Percentiles rank a stretch among this genome's conserved stretches.
Evolutionary conservation across 92 coral and sea anemone genomes (phyloP).

Genomic region (Zoanthus gigantus): DNA sequence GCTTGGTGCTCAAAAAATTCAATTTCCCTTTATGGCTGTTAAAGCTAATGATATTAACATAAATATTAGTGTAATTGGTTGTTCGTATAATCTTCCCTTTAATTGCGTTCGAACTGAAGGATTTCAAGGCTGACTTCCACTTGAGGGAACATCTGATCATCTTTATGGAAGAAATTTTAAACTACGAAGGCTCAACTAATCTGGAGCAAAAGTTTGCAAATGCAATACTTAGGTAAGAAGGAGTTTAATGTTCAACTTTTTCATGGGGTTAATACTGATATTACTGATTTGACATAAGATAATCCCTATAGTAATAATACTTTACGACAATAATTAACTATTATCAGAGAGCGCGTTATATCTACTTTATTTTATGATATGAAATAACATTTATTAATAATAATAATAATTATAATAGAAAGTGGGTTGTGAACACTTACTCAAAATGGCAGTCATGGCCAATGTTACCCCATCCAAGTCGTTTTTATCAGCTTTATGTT

Average conservation of each 20-base stretch:
- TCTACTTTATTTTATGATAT: no score
- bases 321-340: no score
- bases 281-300: no score
- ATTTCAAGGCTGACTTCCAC: constrained; percentile 70
- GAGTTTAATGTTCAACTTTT: neutral
- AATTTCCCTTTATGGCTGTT: neutral
- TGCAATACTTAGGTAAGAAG: constrained; percentile 76
- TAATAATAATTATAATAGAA: no score
- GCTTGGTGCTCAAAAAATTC: no score
- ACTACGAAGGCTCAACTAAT: constrained; percentile 74
- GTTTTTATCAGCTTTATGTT: no score
- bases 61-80: neutral
- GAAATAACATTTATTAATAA: no score
- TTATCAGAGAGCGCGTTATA: no score
- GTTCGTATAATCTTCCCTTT: neutral
- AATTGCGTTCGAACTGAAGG: constrained; percentile 50
- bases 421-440: no score
- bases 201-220: constrained; percentile 83
- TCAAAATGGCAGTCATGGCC: no score
- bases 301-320: no score
- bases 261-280: neutral
- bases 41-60: neutral
- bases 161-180: constrained; percentile 73
- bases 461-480: no score
- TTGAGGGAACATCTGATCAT: constrained; percentile 74